Evolutionary conservation across 1,140 invertebrate genomes (phyloP).

Genomic region (Charaxes varanes): DNA sequence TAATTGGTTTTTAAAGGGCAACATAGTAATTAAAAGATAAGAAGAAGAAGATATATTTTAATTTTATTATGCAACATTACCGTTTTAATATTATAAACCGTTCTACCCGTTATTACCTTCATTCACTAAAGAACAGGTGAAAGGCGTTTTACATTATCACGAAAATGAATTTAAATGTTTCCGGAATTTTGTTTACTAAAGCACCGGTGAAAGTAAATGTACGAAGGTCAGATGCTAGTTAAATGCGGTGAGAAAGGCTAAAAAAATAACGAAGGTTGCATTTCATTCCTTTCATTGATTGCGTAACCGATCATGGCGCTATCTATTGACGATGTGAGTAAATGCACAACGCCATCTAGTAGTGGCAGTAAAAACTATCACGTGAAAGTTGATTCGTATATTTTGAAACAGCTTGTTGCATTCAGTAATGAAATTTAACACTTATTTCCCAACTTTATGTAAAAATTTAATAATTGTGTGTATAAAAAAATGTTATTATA

Average conservation of each 20-base stretch:
- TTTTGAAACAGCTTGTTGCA: too few species aligned
- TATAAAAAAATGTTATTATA: too few species aligned
- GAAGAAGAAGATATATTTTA: too few species aligned
- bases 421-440: too few species aligned
- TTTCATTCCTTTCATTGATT: constrained; percentile 3
- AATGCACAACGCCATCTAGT: constrained; percentile 17
- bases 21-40: too few species aligned
- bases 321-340: constrained; percentile 5
- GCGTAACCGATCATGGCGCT: neutral
- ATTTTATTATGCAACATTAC: too few species aligned
- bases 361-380: neutral
- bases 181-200: constrained; percentile 56
- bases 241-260: constrained; percentile 9
- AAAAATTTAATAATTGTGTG: too few species aligned
- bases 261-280: constrained; percentile 9
- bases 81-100: too few species aligned
- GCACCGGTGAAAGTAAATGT: constrained; percentile 46
- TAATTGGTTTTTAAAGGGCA: too few species aligned
- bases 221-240: constrained; percentile 33
- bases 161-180: constrained; percentile 30
- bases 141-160: constrained; percentile 9
- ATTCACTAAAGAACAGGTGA: constrained; percentile 23
- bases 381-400: neutral
- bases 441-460: too few species aligned
- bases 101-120: constrained; percentile 32